These are phyloP conservation scores for Drosophila paucipuncta DNA, from an alignment of 2,888 invertebrate genomes.

Conservation along the genomic window DNA sequence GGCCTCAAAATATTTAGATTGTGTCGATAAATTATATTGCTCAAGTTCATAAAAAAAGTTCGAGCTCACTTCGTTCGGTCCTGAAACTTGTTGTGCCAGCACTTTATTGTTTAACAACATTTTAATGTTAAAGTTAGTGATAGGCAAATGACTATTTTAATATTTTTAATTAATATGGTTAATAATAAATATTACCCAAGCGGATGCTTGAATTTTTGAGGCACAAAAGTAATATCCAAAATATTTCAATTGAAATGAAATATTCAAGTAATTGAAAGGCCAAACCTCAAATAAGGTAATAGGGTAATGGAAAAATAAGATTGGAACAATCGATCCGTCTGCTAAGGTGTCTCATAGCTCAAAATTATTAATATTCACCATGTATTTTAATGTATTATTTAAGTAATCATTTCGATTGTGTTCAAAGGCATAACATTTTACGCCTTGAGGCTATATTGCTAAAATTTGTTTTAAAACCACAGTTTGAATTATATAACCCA, in stretches of 20 bases:
- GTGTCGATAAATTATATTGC: background rate
- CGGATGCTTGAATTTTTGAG: too few relatives aligned
- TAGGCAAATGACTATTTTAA: background rate
- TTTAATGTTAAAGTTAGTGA: background rate
- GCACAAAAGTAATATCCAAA: background rate
- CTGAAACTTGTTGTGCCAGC: too few relatives aligned
- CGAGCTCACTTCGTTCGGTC: too few relatives aligned
- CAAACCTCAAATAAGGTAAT: background rate
- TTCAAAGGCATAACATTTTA: background rate
- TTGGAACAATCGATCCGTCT: background rate
- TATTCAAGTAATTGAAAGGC: too few relatives aligned
- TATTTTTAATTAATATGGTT: background rate
- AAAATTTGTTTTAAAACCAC: background rate
- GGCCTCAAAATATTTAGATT: background rate
- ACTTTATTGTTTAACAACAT: background rate
- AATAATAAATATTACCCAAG: background rate
- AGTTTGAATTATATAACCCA: background rate
- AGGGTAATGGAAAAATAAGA: background rate
- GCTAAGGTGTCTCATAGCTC: background rate
- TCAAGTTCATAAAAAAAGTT: background rate
- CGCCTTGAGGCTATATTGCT: background rate
- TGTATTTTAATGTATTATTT: background rate
- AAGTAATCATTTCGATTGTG: background rate
- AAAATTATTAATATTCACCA: background rate
- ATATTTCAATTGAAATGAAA: background rate